Evolutionary conservation across 2,113 vertebrate genomes (phyloP).

Genomic region (Hippocampus abdominalis): DNA sequence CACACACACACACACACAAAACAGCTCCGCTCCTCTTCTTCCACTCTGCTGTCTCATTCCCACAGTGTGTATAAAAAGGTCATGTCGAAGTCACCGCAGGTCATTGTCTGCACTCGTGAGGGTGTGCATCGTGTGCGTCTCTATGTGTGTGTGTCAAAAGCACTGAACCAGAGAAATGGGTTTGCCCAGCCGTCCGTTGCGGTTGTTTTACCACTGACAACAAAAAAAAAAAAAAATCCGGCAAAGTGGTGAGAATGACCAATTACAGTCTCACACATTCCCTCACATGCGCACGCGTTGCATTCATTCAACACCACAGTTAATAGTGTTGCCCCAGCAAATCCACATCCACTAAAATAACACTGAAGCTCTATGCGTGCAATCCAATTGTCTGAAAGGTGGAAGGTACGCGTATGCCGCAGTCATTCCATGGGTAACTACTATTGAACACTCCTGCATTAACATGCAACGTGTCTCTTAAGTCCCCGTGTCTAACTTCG

Average conservation of each 20-base stretch:
- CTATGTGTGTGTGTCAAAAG: slow-evolving; percentile 48
- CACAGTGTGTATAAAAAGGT: slow-evolving; percentile 32
- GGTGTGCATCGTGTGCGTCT: slow-evolving; percentile 17
- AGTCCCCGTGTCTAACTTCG: neutral
- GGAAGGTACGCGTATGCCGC: neutral
- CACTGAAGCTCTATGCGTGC: neutral
- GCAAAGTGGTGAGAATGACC: slow-evolving; percentile 51
- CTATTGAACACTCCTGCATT: neutral
- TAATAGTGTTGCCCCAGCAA: neutral
- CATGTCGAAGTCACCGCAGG: slow-evolving; percentile 42
- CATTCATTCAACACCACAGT: neutral
- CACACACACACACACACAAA: neutral
- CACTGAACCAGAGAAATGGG: slow-evolving; percentile 67
- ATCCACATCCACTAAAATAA: neutral
- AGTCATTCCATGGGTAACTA: neutral
- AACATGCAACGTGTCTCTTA: neutral
- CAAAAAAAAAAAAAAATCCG: slow-evolving; percentile 52
- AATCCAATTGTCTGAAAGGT: neutral
- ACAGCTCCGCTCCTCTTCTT: slow-evolving; percentile 4
- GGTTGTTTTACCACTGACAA: slow-evolving; percentile 51
- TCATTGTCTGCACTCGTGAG: slow-evolving; percentile 25
- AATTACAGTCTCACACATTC: slow-evolving; percentile 28
- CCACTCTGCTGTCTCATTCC: slow-evolving; percentile 40
- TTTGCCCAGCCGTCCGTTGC: slow-evolving; percentile 65
- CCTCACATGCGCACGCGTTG: neutral